These are phyloP conservation scores for Dendronephthya gigantea DNA, from an alignment of 64 coral and sea anemone genomes.

Conservation along the genomic window DNA sequence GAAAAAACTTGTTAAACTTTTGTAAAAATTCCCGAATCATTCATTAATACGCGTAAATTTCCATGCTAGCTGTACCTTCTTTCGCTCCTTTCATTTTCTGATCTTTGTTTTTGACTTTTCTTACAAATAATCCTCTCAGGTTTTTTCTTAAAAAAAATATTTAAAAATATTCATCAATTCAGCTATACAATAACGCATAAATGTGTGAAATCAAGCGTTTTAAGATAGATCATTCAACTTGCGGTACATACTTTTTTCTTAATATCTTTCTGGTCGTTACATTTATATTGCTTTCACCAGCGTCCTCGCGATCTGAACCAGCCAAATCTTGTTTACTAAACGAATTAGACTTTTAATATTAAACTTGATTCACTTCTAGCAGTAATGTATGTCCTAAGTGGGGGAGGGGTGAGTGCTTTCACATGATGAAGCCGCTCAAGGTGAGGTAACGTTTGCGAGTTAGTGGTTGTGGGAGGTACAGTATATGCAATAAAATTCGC, in stretches of 20 bases:
- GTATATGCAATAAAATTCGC: too few relatives aligned
- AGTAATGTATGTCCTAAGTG: too few relatives aligned
- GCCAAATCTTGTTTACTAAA: constrained; percentile 66
- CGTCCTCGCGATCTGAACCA: constrained; percentile 66
- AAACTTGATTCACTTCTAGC: neutral
- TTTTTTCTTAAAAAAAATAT: constrained; percentile 64
- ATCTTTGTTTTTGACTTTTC: constrained; percentile 62
- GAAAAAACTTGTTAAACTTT: neutral
- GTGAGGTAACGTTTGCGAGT: too few relatives aligned
- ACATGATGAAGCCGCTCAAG: too few relatives aligned
- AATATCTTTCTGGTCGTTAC: constrained; percentile 64
- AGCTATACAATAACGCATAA: too few relatives aligned
- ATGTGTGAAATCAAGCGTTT: too few relatives aligned
- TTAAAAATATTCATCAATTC: too few relatives aligned
- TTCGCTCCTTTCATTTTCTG: constrained; percentile 29
- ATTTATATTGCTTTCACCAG: constrained; percentile 51
- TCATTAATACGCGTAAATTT: too few relatives aligned
- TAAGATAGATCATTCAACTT: too few relatives aligned
- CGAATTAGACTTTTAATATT: neutral
- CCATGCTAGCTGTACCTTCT: constrained; percentile 9
- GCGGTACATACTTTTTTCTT: neutral
- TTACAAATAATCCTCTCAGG: constrained; percentile 76
- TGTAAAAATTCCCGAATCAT: neutral
- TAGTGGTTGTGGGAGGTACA: too few relatives aligned
- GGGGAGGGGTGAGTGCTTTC: too few relatives aligned